Evolutionary conservation across 2,113 vertebrate species (phyloP).

Genomic region (Ophthalmolycus amberensis): DNA sequence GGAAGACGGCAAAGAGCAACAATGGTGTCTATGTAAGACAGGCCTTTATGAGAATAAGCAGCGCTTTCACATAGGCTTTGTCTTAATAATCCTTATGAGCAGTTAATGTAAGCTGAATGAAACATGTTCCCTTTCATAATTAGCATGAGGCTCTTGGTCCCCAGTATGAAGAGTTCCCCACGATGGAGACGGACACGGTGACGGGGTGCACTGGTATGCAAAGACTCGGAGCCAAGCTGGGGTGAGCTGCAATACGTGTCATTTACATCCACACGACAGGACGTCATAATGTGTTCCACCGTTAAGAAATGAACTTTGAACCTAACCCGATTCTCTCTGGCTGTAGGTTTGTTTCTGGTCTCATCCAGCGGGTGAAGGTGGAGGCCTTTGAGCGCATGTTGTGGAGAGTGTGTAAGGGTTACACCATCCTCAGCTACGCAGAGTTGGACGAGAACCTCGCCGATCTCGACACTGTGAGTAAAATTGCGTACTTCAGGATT

Average conservation of each 20-base stretch:
- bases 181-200: constrained; percentile 89
- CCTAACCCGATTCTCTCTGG: constrained; percentile 6
- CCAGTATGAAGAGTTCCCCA: constrained; percentile 92
- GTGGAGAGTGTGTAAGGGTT: constrained; percentile 96
- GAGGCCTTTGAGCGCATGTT: constrained; percentile 97
- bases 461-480: constrained; percentile 93
- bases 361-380: constrained; percentile 92
- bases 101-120: constrained; percentile 40
- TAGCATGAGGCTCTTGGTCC: constrained; percentile 89
- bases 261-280: not conserved
- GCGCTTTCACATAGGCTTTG: constrained; percentile 5
- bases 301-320: not conserved
- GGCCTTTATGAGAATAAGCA: constrained; percentile 9
- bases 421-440: constrained; percentile 93
- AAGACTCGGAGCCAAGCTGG: constrained; percentile 93
- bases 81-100: not conserved
- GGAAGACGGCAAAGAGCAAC: not conserved
- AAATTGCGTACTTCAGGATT: not conserved
- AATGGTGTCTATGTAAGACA: not conserved
- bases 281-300: not conserved
- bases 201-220: constrained; percentile 93
- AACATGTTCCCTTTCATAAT: constrained; percentile 64
- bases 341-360: constrained; percentile 91
- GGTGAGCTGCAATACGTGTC: constrained; percentile 82
- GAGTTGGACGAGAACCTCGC: constrained; percentile 89